A percentile compares a stretch with the other conserved stretches of the same genome.
Evolutionary conservation across 2,888 invertebrate genomes (phyloP).

Genomic region (Metacarcinus magister): DNA sequence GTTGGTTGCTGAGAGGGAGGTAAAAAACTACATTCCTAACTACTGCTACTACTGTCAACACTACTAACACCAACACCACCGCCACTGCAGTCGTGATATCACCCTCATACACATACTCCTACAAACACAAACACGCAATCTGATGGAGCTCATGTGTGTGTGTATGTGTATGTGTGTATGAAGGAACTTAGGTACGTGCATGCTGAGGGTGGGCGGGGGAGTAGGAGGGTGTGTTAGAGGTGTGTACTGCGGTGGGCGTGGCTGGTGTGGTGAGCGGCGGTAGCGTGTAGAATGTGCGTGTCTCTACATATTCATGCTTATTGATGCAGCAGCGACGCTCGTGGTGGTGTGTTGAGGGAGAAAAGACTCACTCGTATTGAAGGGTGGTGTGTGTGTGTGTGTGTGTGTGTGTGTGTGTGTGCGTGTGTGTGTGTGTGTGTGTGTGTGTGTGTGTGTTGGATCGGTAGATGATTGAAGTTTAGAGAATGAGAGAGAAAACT

Average conservation of each 20-base stretch:
- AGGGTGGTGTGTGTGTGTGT: background rate
- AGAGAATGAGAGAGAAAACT: too few relatives aligned
- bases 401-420: slow-evolving; percentile 2
- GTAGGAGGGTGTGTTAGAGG: background rate
- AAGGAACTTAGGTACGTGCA: background rate
- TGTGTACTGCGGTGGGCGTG: background rate
- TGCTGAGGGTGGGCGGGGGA: background rate
- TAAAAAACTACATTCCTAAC: background rate
- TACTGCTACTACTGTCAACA: too few relatives aligned
- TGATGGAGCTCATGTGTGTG: background rate
- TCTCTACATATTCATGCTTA: background rate
- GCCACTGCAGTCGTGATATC: background rate
- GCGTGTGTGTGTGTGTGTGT: background rate
- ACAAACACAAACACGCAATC: too few relatives aligned
- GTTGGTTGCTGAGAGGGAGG: background rate
- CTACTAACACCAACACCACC: too few relatives aligned
- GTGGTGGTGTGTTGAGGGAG: background rate
- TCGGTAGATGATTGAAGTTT: too few relatives aligned
- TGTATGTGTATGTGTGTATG: background rate
- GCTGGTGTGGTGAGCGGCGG: background rate
- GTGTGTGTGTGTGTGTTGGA: slow-evolving; percentile 3
- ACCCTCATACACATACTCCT: background rate
- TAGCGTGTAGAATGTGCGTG: background rate
- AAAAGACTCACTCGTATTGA: too few relatives aligned
- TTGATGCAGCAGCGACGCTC: background rate